Percentiles rank a stretch among this genome's conserved stretches.
Evolutionary conservation across 2,113 vertebrate species (phyloP).

Genomic region (Propithecus coquereli): DNA sequence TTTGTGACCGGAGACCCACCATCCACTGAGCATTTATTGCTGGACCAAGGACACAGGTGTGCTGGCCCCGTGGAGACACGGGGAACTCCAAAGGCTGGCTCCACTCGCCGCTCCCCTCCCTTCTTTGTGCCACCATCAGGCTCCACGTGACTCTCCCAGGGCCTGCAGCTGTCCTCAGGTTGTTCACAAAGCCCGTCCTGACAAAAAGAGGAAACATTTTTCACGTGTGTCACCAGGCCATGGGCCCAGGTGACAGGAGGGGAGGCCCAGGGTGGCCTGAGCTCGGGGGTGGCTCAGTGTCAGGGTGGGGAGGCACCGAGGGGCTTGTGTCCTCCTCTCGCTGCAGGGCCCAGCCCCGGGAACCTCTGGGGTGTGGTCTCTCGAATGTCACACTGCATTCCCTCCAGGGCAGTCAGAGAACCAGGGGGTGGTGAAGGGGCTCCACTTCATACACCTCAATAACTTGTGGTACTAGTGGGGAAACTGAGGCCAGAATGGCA

Average conservation of each 20-base stretch:
- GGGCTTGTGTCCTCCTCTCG: neutral
- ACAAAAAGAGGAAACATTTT: neutral
- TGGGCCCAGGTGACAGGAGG: no score
- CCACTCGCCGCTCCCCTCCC: neutral
- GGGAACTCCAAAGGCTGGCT: rapidly evolving
- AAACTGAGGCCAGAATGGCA: neutral
- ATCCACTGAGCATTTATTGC: no score
- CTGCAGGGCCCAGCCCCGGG: neutral
- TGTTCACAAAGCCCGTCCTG: neutral
- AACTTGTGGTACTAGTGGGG: neutral
- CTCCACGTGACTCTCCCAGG: neutral
- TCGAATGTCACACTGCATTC: neutral
- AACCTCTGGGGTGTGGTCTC: neutral
- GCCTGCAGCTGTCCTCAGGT: rapidly evolving
- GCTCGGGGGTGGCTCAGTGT: no score
- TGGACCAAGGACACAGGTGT: neutral
- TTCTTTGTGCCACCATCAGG: neutral
- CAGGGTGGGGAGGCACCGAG: neutral
- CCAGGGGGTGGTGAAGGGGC: neutral
- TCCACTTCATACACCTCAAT: neutral
- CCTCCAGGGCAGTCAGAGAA: neutral
- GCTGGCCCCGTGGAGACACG: rapidly evolving
- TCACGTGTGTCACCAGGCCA: neutral
- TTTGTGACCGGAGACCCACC: neutral
- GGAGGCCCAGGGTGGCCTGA: no score